These are phyloP conservation scores for Horisme vitalbata DNA, from an alignment of 2,888 invertebrate species.

Conservation along the genomic window DNA sequence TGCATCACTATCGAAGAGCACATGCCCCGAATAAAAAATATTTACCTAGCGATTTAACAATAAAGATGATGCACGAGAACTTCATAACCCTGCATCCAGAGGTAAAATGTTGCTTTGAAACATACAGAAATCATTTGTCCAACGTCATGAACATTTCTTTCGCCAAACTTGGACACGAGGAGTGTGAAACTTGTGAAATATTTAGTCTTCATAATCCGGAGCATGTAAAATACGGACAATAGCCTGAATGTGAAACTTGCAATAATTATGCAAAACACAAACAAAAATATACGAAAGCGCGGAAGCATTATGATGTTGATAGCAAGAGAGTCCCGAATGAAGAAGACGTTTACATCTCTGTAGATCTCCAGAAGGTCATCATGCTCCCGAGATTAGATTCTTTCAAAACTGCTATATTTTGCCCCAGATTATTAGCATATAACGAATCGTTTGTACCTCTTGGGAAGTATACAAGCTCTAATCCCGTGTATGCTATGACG, in stretches of 20 bases:
- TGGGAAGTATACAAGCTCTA: not conserved
- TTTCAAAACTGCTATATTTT: not conserved
- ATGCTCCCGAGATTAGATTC: constrained; percentile 1
- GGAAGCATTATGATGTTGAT: too few species aligned
- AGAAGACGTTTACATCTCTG: too few species aligned
- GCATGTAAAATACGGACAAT: too few species aligned
- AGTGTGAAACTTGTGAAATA: constrained; percentile 1
- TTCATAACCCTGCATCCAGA: constrained; percentile 2
- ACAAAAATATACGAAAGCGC: too few species aligned
- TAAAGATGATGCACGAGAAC: not conserved
- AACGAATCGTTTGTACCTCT: constrained; percentile 25
- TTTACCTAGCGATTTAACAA: constrained; percentile 2
- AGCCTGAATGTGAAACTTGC: too few species aligned
- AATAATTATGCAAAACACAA: too few species aligned
- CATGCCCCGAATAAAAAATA: too few species aligned
- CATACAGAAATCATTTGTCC: constrained; percentile 1
- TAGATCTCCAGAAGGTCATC: constrained; percentile 6
- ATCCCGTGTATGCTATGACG: not conserved
- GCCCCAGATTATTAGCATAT: constrained; percentile 17
- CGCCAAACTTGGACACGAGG: constrained; percentile 1
- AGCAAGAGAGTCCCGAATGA: too few species aligned
- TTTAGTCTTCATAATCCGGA: too few species aligned
- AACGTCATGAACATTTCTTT: constrained; percentile 4
- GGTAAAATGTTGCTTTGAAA: constrained; percentile 3
- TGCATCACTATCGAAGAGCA: too few species aligned